Base-by-base conservation (phyloP, 2,113 vertebrate genomes). In the Myocastor coypus region DNA sequence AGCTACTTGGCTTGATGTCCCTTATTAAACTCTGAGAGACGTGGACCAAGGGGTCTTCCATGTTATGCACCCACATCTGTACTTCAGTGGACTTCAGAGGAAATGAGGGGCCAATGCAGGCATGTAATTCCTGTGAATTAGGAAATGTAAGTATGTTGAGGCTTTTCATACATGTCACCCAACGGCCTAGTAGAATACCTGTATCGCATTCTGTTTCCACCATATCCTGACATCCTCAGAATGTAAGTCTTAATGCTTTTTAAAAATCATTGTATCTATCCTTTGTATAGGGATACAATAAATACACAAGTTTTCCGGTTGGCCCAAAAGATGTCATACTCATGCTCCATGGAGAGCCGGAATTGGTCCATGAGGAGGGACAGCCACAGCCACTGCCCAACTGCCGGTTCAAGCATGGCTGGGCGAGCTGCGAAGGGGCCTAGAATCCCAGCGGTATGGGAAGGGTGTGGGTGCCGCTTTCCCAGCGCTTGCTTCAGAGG, bases 311-410 rank as follows among this genome's bases (percentile, higher is more conserved):
- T 83, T 95, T 88, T 83, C 87, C 80, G 46, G 13, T 32, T 91
- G 75, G 75, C 55, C 88, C 42, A 75, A 66, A 52, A 90, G 32
- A 80, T 34, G 12, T 94, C 52, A 52, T 87, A 61, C 32, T 95
- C 86, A 40, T 83, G 40, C 73, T 95, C 50, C 40, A 30, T 71
- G 87, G 92, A 93, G 71, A 94, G 90, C 95, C 95, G 90, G 73
- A 95, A 96, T 55, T 93, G 84, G 92, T 97, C 78, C 92, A 40
- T 32, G 68, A 94, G 46, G 78, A 91, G 57, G 86, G 32, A 86
- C 19, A 69, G 82, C 93, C 96, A 95, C 19, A 83, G 30, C 2
- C 11, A 32, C 88, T 7, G 84, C 40, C 40, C 85, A 75, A 64
- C 17, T 94, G 80, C 80, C 66, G 30, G 82, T 87, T 96, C 69